Evolutionary conservation across 2,888 invertebrate genomes (phyloP), one percentile per base, ranked within the genome.

Genomic region (Odontomyia ornata): DNA sequence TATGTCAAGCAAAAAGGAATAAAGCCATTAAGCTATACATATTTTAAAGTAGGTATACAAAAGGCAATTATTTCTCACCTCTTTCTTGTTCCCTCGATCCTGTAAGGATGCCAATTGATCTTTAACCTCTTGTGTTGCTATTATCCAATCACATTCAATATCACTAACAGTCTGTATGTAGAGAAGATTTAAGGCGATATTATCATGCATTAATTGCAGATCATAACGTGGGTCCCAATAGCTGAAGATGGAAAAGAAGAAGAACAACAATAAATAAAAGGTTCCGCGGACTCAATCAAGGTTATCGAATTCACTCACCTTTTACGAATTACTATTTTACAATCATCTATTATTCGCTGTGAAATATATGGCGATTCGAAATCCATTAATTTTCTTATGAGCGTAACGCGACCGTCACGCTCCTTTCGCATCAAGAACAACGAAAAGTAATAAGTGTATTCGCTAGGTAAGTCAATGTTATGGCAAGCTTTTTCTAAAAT

Each of bases 341-440:
- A 91, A 80, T 91, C 92, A 79, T 91, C 91, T 78, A 93, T 91
- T 85, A 93, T 91, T 84, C 93, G 93, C 81, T 95, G 92, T 75
- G 98, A 96, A 87, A 98, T 94, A 88, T 93, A 95, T 0, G 99
- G 98, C 80, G 97, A 96, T 89, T 99, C 99, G 89, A 97, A 99
- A 86, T 98, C 95, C 88, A 98, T 95, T 80, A 99, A 88, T 85
- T 95, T 95, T 81, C 98, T 91, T 79, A 97, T 88, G 82, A 97
- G 92, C 88, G 90, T 88, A 83, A 91, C 88, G 60, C 91, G 91
- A 83, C 91, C 90, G 82, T 91, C 91, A 79, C 91, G 88, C 82
- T 90, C 91, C 87, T 93, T 93, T 81, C 92, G 92, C 82, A 96
- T 92, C 79, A 98, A 89, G 88, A 93, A 99, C 76, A 99, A 88